Base-by-base conservation (phyloP, 2,113 vertebrate species). In the Brachyhypopomus gauderio region DNA sequence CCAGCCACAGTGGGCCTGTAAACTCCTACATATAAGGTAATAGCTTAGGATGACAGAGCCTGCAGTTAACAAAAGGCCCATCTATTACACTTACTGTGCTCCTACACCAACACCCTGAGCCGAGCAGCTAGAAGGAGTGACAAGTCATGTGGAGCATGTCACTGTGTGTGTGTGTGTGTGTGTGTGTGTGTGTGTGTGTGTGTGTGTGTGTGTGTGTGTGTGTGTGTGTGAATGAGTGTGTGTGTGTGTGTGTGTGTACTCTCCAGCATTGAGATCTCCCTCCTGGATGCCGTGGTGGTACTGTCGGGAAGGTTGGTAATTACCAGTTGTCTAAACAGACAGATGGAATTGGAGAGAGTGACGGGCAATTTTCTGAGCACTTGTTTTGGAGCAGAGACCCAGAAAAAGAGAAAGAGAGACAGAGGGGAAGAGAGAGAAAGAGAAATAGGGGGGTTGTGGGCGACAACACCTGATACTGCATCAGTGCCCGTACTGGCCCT, bases 311-410 rank as follows among this genome's bases (percentile, higher is more conserved):
- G 87, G 89, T 83, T 89, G 90, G 90, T 92, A 90, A 93, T 93
- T 91, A 92, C 89, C 87, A 90, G 90, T 92, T 91, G 91, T 92
- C 92, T 91, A 92, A 92, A 90, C 91, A 91, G 92, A 92, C 92
- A 93, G 91, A 93, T 92, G 89, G 91, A 92, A 90, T 92, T 92
- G 90, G 85, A 76, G 83, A 92, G 91, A 92, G 83, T 91, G 92
- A 91, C 85, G 87, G 90, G 87, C 89, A 90, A 89, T 91, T 91
- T 91, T 90, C 85, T 76, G 83, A 88, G 82, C 41, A 81, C 86
- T 85, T 82, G 86, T 86, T 88, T 87, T 66, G 78, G 77, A 72
- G 77, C 30, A 5, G 34, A 75, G 22, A 74, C 77, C 8, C 6
- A 41, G 79, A 64, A 60, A 45, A 41, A 17, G 19, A 73, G 85